Percentiles rank a stretch among this genome's conserved stretches.
These are phyloP conservation scores for Forpus xanthops DNA, from an alignment of 2,797 vertebrate species.

Conservation along the genomic window DNA sequence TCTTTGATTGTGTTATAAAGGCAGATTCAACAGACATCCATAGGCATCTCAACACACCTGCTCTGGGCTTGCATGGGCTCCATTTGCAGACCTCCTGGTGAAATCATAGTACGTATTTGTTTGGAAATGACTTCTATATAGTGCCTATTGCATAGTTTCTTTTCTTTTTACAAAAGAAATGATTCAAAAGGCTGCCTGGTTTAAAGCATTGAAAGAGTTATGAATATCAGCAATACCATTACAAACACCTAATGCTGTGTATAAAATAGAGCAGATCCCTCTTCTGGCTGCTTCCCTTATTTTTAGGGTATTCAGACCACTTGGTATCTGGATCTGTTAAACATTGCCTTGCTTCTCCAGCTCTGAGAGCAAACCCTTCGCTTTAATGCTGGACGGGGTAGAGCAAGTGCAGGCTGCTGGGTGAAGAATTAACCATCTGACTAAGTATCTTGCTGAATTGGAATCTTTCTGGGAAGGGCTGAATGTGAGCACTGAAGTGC, in stretches of 20 bases:
- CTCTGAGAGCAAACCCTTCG: not conserved
- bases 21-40: not conserved
- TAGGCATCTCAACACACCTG: not conserved
- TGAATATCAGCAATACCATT: not conserved
- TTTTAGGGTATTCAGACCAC: not conserved
- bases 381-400: not conserved
- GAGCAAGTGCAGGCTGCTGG: not conserved
- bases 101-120: not conserved
- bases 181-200: not conserved
- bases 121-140: not conserved
- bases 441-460: not conserved
- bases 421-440: not conserved
- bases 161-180: not conserved
- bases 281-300: not conserved
- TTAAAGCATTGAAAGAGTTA: not conserved
- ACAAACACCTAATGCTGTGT: not conserved
- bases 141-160: not conserved
- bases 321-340: not conserved
- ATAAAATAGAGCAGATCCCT: not conserved
- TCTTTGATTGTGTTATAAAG: not conserved
- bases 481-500: not conserved
- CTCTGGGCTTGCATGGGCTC: not conserved
- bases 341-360: not conserved
- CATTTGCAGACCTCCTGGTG: not conserved
- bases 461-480: not conserved